A percentile compares a stretch with the other conserved stretches of the same genome.
These are phyloP conservation scores for Buteo buteo DNA, from an alignment of 2,113 vertebrate species.

Conservation along the genomic window DNA sequence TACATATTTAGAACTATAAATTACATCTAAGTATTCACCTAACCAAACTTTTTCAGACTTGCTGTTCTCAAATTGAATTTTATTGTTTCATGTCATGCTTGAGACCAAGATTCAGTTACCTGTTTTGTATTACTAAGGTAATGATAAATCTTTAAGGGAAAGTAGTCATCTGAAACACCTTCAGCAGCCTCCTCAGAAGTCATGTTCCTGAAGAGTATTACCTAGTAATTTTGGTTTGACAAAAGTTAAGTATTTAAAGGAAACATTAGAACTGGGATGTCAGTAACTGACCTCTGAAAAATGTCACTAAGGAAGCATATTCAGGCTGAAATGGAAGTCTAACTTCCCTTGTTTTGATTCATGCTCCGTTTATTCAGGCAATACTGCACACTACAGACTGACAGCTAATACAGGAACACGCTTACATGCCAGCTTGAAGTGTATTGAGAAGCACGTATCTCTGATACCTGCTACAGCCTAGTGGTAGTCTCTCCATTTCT, in stretches of 20 bases:
- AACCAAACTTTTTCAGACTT: not conserved
- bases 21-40: not conserved
- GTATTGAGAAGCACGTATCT: accelerated
- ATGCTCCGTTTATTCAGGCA: not conserved
- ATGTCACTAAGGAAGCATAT: not conserved
- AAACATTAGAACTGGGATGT: not conserved
- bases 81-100: not conserved
- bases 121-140: not conserved
- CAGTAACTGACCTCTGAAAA: not conserved
- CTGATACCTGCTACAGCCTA: not conserved
- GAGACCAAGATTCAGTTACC: not conserved
- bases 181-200: not conserved
- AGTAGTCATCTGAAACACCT: not conserved
- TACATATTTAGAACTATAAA: not conserved
- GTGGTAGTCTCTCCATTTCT: accelerated
- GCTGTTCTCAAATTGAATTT: not conserved
- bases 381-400: accelerated
- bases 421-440: accelerated
- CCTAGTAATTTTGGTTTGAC: not conserved
- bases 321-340: not conserved
- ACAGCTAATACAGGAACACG: not conserved
- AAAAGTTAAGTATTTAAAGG: not conserved
- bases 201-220: not conserved
- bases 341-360: not conserved
- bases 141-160: not conserved